Evolutionary conservation across 2,113 vertebrate species (phyloP).

Genomic region (Pardalotus punctatus): DNA sequence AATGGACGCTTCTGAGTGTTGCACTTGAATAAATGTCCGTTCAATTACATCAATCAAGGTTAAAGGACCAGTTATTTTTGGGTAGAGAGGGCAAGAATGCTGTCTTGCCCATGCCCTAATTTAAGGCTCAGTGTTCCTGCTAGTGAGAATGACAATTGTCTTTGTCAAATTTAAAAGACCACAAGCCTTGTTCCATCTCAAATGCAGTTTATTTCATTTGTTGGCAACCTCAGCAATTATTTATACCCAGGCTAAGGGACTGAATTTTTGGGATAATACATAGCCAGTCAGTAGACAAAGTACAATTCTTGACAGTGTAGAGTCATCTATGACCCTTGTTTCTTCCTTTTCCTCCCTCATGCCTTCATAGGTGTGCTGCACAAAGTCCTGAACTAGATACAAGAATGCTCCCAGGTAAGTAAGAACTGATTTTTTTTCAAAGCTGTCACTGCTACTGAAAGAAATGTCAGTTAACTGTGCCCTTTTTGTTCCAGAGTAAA

Average conservation of each 20-base stretch:
- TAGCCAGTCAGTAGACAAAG: background rate
- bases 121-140: background rate
- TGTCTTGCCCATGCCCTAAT: background rate
- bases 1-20: background rate
- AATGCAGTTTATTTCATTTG: background rate
- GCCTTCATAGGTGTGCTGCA: background rate
- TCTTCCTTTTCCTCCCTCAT: background rate
- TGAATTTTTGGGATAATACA: background rate
- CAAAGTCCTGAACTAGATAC: background rate
- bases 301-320: background rate
- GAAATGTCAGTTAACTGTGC: background rate
- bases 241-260: background rate
- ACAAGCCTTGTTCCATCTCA: background rate
- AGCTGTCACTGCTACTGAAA: background rate
- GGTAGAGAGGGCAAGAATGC: background rate
- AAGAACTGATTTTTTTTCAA: background rate
- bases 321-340: background rate
- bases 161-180: background rate
- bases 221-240: background rate
- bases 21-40: background rate
- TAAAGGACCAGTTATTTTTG: background rate
- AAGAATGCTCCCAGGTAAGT: background rate
- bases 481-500: background rate
- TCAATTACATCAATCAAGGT: fast-evolving
- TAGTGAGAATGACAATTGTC: background rate